A percentile compares a stretch with the other conserved stretches of the same genome.
Conservation (phyloP, 1,140 invertebrate species). For the Ips nitidus region DNA sequence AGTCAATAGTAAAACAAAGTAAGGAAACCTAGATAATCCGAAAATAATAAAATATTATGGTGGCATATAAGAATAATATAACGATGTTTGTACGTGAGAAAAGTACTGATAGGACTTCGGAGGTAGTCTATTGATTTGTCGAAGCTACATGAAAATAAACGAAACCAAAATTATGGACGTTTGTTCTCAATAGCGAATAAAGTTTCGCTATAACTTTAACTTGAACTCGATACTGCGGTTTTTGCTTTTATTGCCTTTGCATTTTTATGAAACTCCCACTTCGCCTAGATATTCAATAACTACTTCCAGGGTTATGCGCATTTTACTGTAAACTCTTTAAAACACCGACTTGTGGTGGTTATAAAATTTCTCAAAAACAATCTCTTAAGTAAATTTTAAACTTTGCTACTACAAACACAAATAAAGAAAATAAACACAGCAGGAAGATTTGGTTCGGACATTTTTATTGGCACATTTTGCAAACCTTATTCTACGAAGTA, state of each 20-base stretch:
- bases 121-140: conserved; percentile 33
- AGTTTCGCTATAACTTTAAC: conserved; percentile 18
- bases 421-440: not conserved
- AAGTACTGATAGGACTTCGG: conserved; percentile 30
- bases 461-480: not conserved
- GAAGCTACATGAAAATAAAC: conserved; percentile 30
- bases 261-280: not conserved
- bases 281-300: not conserved
- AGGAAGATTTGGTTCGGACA: not conserved
- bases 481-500: not conserved
- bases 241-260: conserved; percentile 3
- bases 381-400: no score
- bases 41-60: conserved; percentile 36
- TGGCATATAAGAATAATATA: conserved; percentile 33
- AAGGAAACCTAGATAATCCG: conserved; percentile 25
- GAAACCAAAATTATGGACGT: conserved; percentile 24
- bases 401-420: not conserved
- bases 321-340: not conserved
- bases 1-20: conserved; percentile 21
- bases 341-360: not conserved
- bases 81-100: conserved; percentile 35
- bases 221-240: not conserved
- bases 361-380: not conserved
- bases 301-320: not conserved
- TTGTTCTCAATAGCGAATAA: conserved; percentile 26